These are phyloP conservation scores for Clusia tigrina DNA, from an alignment of 2,888 invertebrate species.

Conservation along the genomic window DNA sequence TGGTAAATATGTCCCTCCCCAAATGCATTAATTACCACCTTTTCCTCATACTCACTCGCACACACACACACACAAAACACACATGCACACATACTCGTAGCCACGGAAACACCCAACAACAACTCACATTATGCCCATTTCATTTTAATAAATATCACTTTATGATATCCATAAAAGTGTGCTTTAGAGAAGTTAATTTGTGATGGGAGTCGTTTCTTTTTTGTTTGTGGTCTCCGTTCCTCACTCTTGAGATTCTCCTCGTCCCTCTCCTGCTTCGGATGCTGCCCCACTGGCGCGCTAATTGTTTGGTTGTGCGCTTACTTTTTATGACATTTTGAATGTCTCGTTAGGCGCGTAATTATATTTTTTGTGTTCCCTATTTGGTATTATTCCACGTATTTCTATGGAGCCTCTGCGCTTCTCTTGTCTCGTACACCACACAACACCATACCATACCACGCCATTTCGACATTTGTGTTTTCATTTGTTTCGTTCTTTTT, in stretches of 20 bases:
- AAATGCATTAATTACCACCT: constrained; percentile 1
- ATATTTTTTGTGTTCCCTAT: too few species aligned
- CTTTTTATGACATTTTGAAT: background rate
- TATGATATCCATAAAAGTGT: constrained; percentile 6
- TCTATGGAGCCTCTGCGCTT: too few species aligned
- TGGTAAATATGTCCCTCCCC: background rate
- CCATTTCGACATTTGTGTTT: too few species aligned
- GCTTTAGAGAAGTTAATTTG: background rate
- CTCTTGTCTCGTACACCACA: too few species aligned
- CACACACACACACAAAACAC: too few species aligned
- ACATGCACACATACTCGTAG: too few species aligned
- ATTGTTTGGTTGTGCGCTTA: background rate
- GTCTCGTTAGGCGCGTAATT: background rate
- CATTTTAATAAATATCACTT: constrained; percentile 1
- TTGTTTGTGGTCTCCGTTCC: too few species aligned
- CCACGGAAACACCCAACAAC: too few species aligned
- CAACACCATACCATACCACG: too few species aligned
- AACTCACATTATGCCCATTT: too few species aligned
- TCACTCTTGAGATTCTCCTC: background rate
- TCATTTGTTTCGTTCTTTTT: too few species aligned
- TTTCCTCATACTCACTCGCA: too few species aligned
- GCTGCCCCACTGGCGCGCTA: background rate
- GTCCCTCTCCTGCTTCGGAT: background rate
- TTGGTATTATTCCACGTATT: constrained; percentile 3
- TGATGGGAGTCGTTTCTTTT: background rate